Evolutionary conservation across 2,888 invertebrate species (phyloP).

Genomic region (Helicoverpa assulta): DNA sequence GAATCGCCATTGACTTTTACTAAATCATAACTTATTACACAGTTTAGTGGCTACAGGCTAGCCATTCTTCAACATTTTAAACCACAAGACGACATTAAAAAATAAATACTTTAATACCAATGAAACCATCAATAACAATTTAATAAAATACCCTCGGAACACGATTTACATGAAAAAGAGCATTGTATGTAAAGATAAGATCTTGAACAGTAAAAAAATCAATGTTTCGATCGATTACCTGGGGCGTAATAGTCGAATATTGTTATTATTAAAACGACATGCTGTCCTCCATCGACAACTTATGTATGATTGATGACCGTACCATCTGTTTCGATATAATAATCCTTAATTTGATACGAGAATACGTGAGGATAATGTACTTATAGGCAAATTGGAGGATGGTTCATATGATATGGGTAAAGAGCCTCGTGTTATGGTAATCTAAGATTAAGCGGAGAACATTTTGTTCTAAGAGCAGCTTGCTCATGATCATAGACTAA

Average conservation of each 20-base stretch:
- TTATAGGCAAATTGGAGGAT: constrained; percentile 35
- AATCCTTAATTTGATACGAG: constrained; percentile 56
- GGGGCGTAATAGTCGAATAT: constrained; percentile 61
- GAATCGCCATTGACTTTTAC: too few species aligned
- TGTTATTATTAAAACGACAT: constrained; percentile 66
- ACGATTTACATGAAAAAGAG: constrained; percentile 53
- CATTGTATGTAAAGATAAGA: constrained; percentile 59
- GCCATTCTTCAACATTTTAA: neutral
- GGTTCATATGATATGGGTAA: constrained; percentile 9
- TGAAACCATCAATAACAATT: constrained; percentile 53
- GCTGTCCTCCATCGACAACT: constrained; percentile 62
- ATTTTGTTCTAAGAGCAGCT: neutral
- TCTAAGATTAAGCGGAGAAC: neutral
- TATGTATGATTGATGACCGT: constrained; percentile 66
- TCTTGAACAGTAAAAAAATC: constrained; percentile 63
- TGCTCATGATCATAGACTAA: neutral
- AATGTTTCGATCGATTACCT: constrained; percentile 62
- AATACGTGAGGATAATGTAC: constrained; percentile 37
- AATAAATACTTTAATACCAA: constrained; percentile 31
- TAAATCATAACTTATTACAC: too few species aligned
- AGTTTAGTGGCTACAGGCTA: too few species aligned
- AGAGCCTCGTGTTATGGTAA: neutral
- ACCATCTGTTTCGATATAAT: constrained; percentile 66
- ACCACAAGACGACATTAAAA: constrained; percentile 15
- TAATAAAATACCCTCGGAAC: constrained; percentile 28